phyloP scores from a whole-genome alignment of 2,888 invertebrate species.

The Luffia ferchaultella region DNA sequence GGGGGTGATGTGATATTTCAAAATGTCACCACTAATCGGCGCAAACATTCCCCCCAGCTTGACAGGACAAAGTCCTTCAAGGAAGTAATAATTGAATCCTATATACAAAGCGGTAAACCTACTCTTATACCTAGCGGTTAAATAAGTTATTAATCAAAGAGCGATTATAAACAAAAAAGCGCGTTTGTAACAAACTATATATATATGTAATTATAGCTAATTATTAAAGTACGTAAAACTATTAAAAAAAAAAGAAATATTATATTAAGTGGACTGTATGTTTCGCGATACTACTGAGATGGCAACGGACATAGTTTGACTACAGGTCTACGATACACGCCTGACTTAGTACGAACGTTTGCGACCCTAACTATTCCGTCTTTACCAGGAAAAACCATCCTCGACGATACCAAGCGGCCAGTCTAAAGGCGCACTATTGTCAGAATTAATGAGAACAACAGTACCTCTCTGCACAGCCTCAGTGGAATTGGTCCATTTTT shows the following conservation, averaged over 20 bases:
- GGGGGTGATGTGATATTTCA: too few relatives aligned
- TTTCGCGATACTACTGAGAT: background rate
- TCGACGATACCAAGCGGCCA: constrained; percentile 10
- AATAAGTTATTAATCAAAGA: too few relatives aligned
- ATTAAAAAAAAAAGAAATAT: background rate
- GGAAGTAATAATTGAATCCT: too few relatives aligned
- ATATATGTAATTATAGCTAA: background rate
- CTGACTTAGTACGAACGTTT: constrained; percentile 6
- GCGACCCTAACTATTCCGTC: constrained; percentile 8
- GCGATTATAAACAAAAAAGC: too few relatives aligned
- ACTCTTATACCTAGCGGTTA: too few relatives aligned
- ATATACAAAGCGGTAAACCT: too few relatives aligned
- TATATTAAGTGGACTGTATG: background rate
- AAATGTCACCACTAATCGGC: too few relatives aligned
- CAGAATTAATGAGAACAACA: constrained; percentile 4
- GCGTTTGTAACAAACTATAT: too few relatives aligned
- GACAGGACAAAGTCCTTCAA: too few relatives aligned
- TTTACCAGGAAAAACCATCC: constrained; percentile 5
- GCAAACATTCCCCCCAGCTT: too few relatives aligned
- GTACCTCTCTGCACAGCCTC: background rate
- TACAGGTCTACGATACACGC: constrained; percentile 7
- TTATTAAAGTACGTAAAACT: background rate
- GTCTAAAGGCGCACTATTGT: constrained; percentile 3
- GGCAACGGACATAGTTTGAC: background rate
- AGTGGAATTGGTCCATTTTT: constrained; percentile 3